Conservation (phyloP, 2,113 vertebrate species). For the Calidris pygmaea region DNA sequence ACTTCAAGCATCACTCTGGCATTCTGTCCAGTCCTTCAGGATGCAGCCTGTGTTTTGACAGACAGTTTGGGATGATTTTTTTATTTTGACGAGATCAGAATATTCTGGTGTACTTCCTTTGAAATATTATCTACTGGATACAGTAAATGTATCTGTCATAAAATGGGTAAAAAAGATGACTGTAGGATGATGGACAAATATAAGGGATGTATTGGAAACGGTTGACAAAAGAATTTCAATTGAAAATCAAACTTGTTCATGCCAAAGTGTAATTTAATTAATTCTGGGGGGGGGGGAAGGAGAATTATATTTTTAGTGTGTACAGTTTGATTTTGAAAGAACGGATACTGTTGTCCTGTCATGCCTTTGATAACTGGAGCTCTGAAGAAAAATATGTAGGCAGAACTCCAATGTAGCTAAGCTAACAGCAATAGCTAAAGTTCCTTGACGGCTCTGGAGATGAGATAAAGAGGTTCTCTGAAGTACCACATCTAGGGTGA, state of each 20-base stretch:
- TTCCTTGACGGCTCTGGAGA: conserved; percentile 5
- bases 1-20: not conserved
- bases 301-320: not conserved
- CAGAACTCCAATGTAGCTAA: not conserved
- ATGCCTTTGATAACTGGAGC: not conserved
- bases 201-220: not conserved
- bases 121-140: not conserved
- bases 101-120: not conserved
- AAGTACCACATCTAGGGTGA: conserved; percentile 4
- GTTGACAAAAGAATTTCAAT: not conserved
- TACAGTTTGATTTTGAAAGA: not conserved
- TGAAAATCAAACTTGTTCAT: not conserved
- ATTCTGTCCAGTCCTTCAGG: not conserved
- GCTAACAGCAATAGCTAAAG: not conserved
- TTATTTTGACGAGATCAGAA: not conserved
- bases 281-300: not conserved
- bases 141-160: not conserved
- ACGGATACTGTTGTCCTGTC: not conserved
- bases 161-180: not conserved
- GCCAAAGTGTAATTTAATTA: not conserved
- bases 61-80: not conserved
- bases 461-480: conserved; percentile 15
- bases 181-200: not conserved
- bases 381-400: not conserved
- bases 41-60: not conserved